These are phyloP conservation scores for Ceryle rudis DNA, from an alignment of 2,797 vertebrate species.

Conservation along the genomic window DNA sequence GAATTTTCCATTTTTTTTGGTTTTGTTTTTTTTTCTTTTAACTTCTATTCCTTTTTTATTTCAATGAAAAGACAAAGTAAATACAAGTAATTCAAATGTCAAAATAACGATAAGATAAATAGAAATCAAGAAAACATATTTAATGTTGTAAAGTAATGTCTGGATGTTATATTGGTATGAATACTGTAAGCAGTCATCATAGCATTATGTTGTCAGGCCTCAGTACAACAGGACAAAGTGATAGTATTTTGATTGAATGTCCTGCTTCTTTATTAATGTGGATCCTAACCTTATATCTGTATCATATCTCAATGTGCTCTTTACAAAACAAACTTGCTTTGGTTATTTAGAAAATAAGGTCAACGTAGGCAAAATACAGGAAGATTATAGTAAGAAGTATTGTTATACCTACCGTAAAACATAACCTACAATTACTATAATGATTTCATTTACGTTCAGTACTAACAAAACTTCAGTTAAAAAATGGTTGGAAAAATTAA, in stretches of 20 bases:
- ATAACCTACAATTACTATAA: background rate
- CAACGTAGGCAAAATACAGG: background rate
- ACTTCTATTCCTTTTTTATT: background rate
- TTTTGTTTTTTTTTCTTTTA: background rate
- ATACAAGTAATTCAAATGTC: background rate
- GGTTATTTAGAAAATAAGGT: background rate
- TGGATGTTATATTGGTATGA: background rate
- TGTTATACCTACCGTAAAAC: background rate
- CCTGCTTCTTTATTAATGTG: background rate
- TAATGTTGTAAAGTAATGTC: background rate
- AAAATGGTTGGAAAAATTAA: conserved; percentile 3
- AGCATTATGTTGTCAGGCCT: background rate
- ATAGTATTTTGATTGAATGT: background rate
- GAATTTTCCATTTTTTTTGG: too few species aligned
- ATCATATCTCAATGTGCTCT: background rate
- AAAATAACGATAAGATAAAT: background rate
- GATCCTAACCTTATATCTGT: background rate
- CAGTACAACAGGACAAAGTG: background rate
- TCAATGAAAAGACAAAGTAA: background rate
- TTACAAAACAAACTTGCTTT: background rate
- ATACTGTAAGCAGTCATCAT: background rate
- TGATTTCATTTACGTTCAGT: background rate
- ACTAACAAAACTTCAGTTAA: background rate
- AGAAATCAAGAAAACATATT: background rate
- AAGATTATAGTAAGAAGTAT: background rate